Percentiles rank a stretch among this genome's conserved stretches.
Evolutionary conservation across 1,140 invertebrate genomes (phyloP).

Genomic region (Zelostemma sp.): DNA sequence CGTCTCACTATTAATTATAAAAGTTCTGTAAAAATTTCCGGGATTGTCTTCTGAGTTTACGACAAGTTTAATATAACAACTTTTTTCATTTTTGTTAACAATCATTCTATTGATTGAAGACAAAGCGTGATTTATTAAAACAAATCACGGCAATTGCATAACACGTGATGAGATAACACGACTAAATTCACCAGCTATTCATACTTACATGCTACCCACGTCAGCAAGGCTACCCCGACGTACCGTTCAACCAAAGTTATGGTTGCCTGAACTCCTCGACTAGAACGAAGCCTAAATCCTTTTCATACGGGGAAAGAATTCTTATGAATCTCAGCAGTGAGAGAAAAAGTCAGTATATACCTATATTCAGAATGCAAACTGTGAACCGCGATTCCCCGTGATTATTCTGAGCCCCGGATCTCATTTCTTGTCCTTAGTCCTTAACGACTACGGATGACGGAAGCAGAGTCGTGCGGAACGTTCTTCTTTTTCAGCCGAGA

Average conservation of each 20-base stretch:
- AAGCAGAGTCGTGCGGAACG: constrained; percentile 20
- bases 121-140: too few species aligned
- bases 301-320: constrained; percentile 30
- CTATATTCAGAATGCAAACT: neutral
- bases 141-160: too few species aligned
- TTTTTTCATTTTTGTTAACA: too few species aligned
- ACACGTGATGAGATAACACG: too few species aligned
- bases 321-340: constrained; percentile 27
- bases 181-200: too few species aligned
- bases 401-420: constrained; percentile 33
- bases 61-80: too few species aligned
- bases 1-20: too few species aligned
- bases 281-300: constrained; percentile 21
- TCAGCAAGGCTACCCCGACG: constrained; percentile 20
- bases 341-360: constrained; percentile 17
- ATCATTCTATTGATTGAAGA: too few species aligned
- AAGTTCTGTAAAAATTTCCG: too few species aligned
- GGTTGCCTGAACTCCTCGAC: constrained; percentile 14
- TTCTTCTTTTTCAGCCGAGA: constrained; percentile 12
- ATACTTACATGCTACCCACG: constrained; percentile 20
- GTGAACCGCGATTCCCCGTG: constrained; percentile 13
- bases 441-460: constrained; percentile 27
- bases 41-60: too few species aligned
- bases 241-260: constrained; percentile 28
- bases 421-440: constrained; percentile 26